These are phyloP conservation scores for Ctenomys sociabilis DNA, from an alignment of 2,113 vertebrate species.

Conservation along the genomic window DNA sequence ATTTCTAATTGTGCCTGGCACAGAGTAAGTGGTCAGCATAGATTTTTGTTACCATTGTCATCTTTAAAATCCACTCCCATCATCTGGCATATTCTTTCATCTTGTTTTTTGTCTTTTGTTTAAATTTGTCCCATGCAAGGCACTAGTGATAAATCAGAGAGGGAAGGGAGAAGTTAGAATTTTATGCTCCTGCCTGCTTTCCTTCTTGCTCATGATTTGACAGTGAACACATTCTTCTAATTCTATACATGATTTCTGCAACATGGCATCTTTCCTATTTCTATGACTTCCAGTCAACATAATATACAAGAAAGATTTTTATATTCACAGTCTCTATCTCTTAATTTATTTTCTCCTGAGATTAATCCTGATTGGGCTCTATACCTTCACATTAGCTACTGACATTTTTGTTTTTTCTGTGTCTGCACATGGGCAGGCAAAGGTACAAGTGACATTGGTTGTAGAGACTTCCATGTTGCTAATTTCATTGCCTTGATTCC, in stretches of 20 bases:
- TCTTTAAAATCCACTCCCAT: slow-evolving; percentile 37
- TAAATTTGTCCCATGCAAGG: not conserved
- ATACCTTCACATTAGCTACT: not conserved
- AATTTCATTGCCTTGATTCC: slow-evolving; percentile 7
- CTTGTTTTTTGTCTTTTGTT: not conserved
- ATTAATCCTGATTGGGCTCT: not conserved
- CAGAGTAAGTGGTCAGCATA: not conserved
- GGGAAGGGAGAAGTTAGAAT: not conserved
- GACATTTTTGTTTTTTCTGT: too few relatives aligned
- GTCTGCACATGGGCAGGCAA: too few relatives aligned
- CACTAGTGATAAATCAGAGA: not conserved
- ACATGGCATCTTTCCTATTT: not conserved
- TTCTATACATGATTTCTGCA: not conserved
- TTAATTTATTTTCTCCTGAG: slow-evolving; percentile 1
- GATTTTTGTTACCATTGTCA: not conserved
- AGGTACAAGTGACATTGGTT: not conserved
- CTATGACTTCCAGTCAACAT: not conserved
- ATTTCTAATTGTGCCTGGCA: not conserved
- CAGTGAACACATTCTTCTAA: not conserved
- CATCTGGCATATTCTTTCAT: not conserved
- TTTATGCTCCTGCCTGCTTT: not conserved
- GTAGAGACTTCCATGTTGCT: not conserved
- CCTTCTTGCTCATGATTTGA: not conserved
- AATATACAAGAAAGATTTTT: slow-evolving; percentile 14
- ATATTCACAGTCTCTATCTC: not conserved